Evolutionary conservation across 2,113 vertebrate species (phyloP).

Genomic region (Cyprinodon variegatus): DNA sequence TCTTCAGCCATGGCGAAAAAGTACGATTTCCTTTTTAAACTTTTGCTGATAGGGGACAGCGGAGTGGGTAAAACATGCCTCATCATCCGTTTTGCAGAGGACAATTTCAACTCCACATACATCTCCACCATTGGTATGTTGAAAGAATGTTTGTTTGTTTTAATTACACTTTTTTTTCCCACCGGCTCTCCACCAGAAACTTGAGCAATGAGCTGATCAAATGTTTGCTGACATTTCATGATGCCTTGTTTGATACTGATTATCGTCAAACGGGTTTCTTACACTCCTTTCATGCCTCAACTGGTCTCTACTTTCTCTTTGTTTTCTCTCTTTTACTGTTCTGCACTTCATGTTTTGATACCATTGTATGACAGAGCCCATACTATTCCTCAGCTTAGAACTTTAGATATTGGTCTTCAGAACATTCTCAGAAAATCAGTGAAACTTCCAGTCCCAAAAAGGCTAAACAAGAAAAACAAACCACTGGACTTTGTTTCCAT

Average conservation of each 20-base stretch:
- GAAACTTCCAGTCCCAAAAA: no score
- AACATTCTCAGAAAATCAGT: not conserved
- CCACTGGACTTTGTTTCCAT: no score
- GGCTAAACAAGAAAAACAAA: no score
- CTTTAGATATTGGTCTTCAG: not conserved
- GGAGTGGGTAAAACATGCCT: constrained; percentile 95
- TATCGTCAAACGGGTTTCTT: constrained; percentile 53
- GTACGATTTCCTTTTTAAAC: constrained; percentile 93
- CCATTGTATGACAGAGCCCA: not conserved
- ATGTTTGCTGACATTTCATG: constrained; percentile 26
- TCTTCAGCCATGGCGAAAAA: constrained; percentile 85
- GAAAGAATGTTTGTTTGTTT: not conserved
- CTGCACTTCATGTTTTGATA: not conserved
- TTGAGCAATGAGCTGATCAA: not conserved
- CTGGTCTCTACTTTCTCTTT: constrained; percentile 54
- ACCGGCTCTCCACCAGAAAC: constrained; percentile 3
- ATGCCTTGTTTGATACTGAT: not conserved
- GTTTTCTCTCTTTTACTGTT: constrained; percentile 2
- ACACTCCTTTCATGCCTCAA: constrained; percentile 66
- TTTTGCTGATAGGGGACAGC: constrained; percentile 93
- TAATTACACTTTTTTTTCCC: not conserved
- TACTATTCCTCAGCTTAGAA: not conserved
- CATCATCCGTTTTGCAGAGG: constrained; percentile 93
- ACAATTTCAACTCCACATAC: constrained; percentile 94
- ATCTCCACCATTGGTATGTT: constrained; percentile 94